These are phyloP conservation scores for Himalopsyche kuldschensis DNA, from an alignment of 2,888 invertebrate genomes.

Conservation along the genomic window DNA sequence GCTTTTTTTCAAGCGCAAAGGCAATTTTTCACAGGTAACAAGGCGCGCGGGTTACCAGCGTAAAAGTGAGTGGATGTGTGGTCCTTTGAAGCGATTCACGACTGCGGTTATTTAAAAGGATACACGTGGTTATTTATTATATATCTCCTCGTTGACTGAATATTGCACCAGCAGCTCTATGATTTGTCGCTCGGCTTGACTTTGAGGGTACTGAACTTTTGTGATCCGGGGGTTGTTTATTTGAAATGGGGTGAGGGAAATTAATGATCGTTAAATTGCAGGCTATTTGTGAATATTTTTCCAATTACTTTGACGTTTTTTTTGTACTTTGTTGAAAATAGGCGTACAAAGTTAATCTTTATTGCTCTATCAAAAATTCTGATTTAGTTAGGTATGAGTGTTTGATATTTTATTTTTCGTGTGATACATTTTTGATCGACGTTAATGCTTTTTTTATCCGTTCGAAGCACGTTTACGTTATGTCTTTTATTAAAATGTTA, in stretches of 20 bases:
- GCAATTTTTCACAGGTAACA: background rate
- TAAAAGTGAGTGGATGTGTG: background rate
- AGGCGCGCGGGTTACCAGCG: background rate
- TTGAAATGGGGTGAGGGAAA: background rate
- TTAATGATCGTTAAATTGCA: background rate
- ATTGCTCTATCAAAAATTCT: background rate
- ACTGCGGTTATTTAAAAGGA: constrained; percentile 22
- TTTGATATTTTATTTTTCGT: too few species aligned
- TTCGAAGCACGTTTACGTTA: too few species aligned
- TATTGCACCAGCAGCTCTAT: constrained; percentile 23
- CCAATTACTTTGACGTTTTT: background rate
- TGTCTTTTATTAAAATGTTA: too few species aligned
- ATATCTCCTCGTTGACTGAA: constrained; percentile 16
- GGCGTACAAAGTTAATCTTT: background rate
- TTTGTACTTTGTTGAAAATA: background rate
- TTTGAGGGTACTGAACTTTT: background rate
- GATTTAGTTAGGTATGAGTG: background rate
- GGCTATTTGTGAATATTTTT: background rate
- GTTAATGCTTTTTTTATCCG: too few species aligned
- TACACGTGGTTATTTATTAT: constrained; percentile 28
- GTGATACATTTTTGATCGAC: too few species aligned
- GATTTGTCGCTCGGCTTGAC: constrained; percentile 26
- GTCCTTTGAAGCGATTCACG: constrained; percentile 15
- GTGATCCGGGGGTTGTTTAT: background rate
- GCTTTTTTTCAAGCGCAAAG: background rate